A percentile compares a stretch with the other conserved stretches of the same genome.
phyloP scores from a whole-genome alignment of 2,113 vertebrate species.

The Chunga burmeisteri region DNA sequence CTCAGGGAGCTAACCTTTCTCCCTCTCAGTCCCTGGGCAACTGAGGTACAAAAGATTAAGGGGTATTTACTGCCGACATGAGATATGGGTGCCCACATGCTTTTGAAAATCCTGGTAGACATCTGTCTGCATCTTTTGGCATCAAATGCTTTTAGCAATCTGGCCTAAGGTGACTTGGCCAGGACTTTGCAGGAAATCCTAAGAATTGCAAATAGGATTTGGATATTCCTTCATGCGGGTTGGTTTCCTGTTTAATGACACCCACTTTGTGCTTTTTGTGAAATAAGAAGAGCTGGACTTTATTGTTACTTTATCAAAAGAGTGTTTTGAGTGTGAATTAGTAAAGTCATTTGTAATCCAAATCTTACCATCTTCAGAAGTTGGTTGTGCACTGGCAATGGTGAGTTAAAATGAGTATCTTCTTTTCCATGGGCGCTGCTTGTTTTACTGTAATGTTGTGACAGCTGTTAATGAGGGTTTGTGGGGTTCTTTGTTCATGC shows the following conservation, averaged over 20 bases:
- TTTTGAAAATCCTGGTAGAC: not conserved
- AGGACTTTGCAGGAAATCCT: not conserved
- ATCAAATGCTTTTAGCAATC: not conserved
- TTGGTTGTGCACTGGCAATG: not conserved
- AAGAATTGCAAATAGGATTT: not conserved
- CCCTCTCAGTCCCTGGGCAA: not conserved
- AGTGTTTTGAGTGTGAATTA: not conserved
- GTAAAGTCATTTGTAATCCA: not conserved
- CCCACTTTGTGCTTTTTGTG: not conserved
- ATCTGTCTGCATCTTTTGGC: conserved; percentile 22
- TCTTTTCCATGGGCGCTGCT: not conserved
- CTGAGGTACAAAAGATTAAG: not conserved
- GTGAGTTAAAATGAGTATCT: not conserved
- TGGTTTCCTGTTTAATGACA: not conserved
- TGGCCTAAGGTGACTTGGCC: not conserved
- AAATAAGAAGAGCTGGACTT: not conserved
- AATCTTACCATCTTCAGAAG: not conserved
- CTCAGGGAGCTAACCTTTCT: not conserved
- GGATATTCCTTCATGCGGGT: not conserved
- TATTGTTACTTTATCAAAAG: not conserved
- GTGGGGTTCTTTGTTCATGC: too few species aligned
- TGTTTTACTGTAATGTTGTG: not conserved
- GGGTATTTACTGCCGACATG: not conserved
- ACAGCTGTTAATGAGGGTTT: not conserved
- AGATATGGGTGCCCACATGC: not conserved